Base-by-base conservation (phyloP, 2,113 vertebrate genomes). In the Triplophysa siluroides region DNA sequence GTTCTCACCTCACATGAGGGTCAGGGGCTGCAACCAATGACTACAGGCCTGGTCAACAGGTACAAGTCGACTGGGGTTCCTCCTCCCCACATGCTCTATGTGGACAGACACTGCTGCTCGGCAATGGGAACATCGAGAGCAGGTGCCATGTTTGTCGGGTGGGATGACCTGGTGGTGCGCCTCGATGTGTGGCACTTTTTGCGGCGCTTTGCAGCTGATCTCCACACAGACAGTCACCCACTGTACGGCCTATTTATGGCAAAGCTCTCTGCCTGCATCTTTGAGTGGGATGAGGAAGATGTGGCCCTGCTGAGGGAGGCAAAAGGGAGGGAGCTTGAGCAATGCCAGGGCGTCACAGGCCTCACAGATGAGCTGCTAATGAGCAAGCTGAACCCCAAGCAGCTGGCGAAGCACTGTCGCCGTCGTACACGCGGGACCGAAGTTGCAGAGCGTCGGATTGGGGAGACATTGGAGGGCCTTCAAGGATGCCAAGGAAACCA, bases 141-240 rank as follows among this genome's bases (percentile, higher is more conserved):
- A 19, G 76, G 60, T 7, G 65, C 71, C 73, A 76, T 83, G 78
- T 83, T 76, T 65, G 58, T 5, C 5, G 64, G 62, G 9, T 83
- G 81, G 71, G 10, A 50, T 2, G 50, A 79, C 47, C 72, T 82
- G 41, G 23, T 65, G 10, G 58, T 85, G 3, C 24, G 67, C 13
- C 84, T 83, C 0, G 71, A 84, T 54, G 41, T 76, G 62, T 82
- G 80, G 80, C 80, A 85, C 80, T 73, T 85, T 21, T 78, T 81
- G 79, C 63, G 26, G 5, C 38, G 63, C 10, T 84, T 84, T 23
- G 45, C 79, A 1, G 47, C 24, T 10, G 83, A 63, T n/a, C 52
- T 73, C 29, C 70, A 62, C 78, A 85, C 73, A 0, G 78, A 80
- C 56, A 80, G 71, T 68, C 78, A 83, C 52, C 78, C 76, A 3